Evolutionary conservation across 1,140 invertebrate species (phyloP).

Genomic region (Bombus superbus): DNA sequence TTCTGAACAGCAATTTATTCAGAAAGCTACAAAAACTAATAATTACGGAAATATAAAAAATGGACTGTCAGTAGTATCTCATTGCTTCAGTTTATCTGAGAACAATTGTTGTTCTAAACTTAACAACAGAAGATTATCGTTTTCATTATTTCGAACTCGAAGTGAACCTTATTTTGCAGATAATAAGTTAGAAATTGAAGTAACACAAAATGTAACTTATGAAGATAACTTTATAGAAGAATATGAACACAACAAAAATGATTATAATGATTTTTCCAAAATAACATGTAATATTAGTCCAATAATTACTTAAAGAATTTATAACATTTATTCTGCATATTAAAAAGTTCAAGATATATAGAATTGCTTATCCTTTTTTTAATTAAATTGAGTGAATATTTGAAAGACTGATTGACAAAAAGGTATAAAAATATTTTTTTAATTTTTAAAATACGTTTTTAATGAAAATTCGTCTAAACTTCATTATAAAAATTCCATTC

Average conservation of each 20-base stretch:
- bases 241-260: slow-evolving; percentile 70
- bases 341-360: slow-evolving; percentile 13
- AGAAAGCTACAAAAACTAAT: slow-evolving; percentile 28
- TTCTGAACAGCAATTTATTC: slow-evolving; percentile 37
- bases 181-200: slow-evolving; percentile 74
- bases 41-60: slow-evolving; percentile 27
- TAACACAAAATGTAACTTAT: slow-evolving; percentile 78
- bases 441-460: slow-evolving; percentile 5
- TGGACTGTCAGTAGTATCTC: slow-evolving; percentile 54
- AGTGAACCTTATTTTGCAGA: slow-evolving; percentile 76
- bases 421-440: background rate
- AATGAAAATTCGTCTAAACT: background rate
- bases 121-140: slow-evolving; percentile 49
- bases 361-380: slow-evolving; percentile 25
- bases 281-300: slow-evolving; percentile 45
- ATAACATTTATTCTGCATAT: slow-evolving; percentile 11
- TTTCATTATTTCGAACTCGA: slow-evolving; percentile 75
- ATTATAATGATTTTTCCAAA: slow-evolving; percentile 52
- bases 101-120: slow-evolving; percentile 60
- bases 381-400: slow-evolving; percentile 3
- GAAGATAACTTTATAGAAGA: slow-evolving; percentile 73
- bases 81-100: slow-evolving; percentile 64
- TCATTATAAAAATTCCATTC: background rate
- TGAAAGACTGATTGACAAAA: slow-evolving; percentile 2
- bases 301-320: slow-evolving; percentile 38